phyloP scores from a whole-genome alignment of 2,113 vertebrate species.

The Aythya baeri region DNA sequence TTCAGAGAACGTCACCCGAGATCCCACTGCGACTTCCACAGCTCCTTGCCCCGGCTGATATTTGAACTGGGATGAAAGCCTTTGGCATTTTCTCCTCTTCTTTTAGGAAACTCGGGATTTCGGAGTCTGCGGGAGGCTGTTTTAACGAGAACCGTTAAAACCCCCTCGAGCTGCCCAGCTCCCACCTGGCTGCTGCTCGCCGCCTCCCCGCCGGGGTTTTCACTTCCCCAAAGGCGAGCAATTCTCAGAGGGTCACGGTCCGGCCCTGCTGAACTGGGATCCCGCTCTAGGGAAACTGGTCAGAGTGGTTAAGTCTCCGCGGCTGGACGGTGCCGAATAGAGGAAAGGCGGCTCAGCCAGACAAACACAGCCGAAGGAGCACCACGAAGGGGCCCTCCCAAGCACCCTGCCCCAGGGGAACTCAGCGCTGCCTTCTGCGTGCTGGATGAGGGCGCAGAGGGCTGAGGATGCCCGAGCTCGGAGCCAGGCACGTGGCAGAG shows the following conservation, averaged over 20 bases:
- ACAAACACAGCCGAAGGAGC: background rate
- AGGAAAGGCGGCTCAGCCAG: background rate
- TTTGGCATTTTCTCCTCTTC: constrained; percentile 37
- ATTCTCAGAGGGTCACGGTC: constrained; percentile 36
- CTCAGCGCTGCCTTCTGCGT: rapidly evolving
- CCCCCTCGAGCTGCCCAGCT: constrained; percentile 28
- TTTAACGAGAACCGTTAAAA: constrained; percentile 46
- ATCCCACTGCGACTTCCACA: constrained; percentile 17
- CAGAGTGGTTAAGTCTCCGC: background rate
- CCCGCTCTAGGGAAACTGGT: constrained; percentile 2
- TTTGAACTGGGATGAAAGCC: constrained; percentile 58
- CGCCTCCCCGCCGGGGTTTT: background rate
- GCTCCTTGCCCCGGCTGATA: constrained; percentile 42
- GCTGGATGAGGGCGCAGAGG: background rate
- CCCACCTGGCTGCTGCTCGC: constrained; percentile 23
- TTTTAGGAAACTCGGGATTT: constrained; percentile 32
- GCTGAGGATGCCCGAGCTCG: background rate
- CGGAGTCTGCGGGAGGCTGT: constrained; percentile 19
- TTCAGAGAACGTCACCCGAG: constrained; percentile 58
- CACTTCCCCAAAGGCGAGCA: constrained; percentile 31
- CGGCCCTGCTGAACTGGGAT: constrained; percentile 48
- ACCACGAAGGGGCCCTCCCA: background rate
- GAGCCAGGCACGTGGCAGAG: background rate
- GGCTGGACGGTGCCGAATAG: background rate
- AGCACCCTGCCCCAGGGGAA: background rate